Evolutionary conservation across 64 coral and sea anemone species (phyloP), one percentile per base, ranked within the genome.

Genomic region (Cladopsammia gracilis): DNA sequence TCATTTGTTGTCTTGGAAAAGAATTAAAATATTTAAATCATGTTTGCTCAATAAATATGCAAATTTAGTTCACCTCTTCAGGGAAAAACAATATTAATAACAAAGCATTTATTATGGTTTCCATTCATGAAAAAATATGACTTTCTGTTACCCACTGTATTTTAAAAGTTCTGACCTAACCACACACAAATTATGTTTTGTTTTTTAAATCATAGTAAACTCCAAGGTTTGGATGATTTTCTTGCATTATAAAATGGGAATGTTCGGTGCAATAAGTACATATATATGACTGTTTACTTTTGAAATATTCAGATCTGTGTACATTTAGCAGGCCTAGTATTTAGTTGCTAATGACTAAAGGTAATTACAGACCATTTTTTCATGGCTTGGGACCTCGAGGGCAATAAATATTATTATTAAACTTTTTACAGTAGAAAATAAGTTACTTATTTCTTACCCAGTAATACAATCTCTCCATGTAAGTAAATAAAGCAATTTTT

Each of bases 31-130:
- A 77, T 77, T 77, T 77, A 23, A 75, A 54, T 77, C 75, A 25
- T 77, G 48, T 57, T 77, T 77, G 75, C 20, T 53, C 46, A n/a
- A 77, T 25, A 77, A 22, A 77, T 77, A 77, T 77, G 75, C 75
- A 77, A 77, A 77, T 77, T 54, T 25, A 77, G 75, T 25, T 77
- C 75, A 0, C 11, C 25, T 52, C 20, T 49, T 54, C 12, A 16
- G 12, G 20, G 20, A 10, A 25, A 53, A 46, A 11, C 8, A 77
- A 77, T 22, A 22, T 3, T 10, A 25, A 12, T 77, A 53, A 76
- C 75, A 77, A 77, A 11, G 22, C 18, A 9, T 77, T 77, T 56
- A 11, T 54, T 56, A 20, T 77, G 50, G 3, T 77, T 77, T n/a
- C n/a, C 61, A 64, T 5, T 20, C 61, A 20, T 64, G 10, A 64